Evolutionary conservation across 2,888 invertebrate species (phyloP).

Genomic region (Drosophila merina): DNA sequence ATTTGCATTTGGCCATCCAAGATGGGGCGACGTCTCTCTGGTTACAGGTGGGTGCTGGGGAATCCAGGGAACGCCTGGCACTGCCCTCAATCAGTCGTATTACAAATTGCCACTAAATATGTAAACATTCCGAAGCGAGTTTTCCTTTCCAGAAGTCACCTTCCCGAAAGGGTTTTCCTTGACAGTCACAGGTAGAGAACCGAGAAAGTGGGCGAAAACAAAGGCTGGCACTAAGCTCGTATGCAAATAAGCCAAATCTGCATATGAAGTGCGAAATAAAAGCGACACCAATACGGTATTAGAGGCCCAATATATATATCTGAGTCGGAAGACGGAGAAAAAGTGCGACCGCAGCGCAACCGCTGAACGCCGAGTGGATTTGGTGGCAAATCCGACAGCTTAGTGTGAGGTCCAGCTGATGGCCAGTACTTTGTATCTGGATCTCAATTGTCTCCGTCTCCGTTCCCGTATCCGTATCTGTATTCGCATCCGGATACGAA

Average conservation of each 20-base stretch:
- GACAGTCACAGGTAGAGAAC: neutral
- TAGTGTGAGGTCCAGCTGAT: slow-evolving; percentile 53
- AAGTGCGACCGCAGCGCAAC: slow-evolving; percentile 33
- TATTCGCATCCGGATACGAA: neutral
- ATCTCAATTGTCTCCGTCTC: slow-evolving; percentile 1
- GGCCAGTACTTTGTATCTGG: slow-evolving; percentile 38
- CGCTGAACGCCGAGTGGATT: slow-evolving; percentile 34
- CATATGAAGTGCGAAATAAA: slow-evolving; percentile 34
- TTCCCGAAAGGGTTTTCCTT: slow-evolving; percentile 15
- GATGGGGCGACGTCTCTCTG: too few relatives aligned
- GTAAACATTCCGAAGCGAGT: neutral
- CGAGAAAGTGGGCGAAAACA: slow-evolving; percentile 32
- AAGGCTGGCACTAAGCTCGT: slow-evolving; percentile 26
- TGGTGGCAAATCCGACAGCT: slow-evolving; percentile 45
- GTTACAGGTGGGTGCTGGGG: neutral
- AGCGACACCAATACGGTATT: neutral
- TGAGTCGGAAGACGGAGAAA: slow-evolving; percentile 27
- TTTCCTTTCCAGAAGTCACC: slow-evolving; percentile 8
- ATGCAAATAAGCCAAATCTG: slow-evolving; percentile 30
- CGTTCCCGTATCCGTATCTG: neutral
- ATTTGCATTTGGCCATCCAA: neutral
- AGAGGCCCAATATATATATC: neutral
- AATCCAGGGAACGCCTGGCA: neutral
- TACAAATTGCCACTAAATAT: neutral
- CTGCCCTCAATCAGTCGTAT: neutral